Conservation (phyloP, 2,113 vertebrate species). For the Sturnus vulgaris region DNA sequence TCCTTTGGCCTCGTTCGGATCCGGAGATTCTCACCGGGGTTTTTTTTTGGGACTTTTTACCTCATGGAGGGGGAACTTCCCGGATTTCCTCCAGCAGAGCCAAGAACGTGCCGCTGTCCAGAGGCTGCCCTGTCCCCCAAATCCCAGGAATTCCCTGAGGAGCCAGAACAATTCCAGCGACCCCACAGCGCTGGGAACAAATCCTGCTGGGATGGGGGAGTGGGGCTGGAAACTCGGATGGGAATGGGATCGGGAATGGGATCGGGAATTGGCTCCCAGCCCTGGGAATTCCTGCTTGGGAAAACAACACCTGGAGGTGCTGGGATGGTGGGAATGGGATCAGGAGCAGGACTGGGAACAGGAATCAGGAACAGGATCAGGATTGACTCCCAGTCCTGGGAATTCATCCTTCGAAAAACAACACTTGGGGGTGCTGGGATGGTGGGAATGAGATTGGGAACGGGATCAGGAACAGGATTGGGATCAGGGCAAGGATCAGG, state of each 20-base stretch:
- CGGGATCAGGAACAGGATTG: too few species aligned
- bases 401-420: too few species aligned
- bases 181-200: background rate
- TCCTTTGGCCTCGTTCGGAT: background rate
- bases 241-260: background rate
- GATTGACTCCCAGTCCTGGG: background rate
- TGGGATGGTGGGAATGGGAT: background rate
- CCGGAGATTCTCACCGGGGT: background rate
- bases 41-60: background rate
- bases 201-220: background rate
- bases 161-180: background rate
- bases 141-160: background rate
- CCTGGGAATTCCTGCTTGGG: too few species aligned
- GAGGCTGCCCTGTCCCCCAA: background rate
- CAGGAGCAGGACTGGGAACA: background rate
- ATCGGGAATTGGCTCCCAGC: background rate
- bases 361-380: background rate
- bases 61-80: background rate
- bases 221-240: background rate
- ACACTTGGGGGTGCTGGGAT: too few species aligned
- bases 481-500: too few species aligned
- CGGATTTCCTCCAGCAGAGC: background rate
- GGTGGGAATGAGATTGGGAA: too few species aligned
- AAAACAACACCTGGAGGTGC: too few species aligned
- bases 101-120: rapidly evolving